Evolutionary conservation across 2,113 vertebrate species (phyloP).

Genomic region (Muntiacus muntjak): DNA sequence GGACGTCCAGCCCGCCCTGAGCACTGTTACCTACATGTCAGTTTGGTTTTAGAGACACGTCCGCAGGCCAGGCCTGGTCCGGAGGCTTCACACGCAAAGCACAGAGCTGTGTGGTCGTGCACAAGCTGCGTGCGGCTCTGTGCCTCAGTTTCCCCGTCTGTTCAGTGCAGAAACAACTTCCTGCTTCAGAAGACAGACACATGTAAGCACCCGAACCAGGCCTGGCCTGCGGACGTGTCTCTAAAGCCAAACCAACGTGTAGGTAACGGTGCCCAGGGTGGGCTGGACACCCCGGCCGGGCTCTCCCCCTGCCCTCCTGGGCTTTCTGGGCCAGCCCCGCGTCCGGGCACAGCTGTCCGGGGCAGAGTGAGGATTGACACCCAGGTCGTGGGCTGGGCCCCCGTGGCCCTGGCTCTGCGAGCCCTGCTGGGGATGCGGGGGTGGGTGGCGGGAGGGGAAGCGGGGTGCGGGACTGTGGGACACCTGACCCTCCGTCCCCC

Average conservation of each 20-base stretch:
- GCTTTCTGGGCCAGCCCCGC: not conserved
- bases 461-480: not conserved
- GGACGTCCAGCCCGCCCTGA: not conserved
- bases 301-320: not conserved
- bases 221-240: not conserved
- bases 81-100: not conserved
- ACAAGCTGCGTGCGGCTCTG: not conserved
- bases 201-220: not conserved
- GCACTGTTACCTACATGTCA: not conserved
- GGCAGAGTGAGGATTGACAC: no score
- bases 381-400: not conserved
- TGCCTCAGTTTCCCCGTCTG: not conserved
- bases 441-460: no score
- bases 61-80: not conserved
- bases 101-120: not conserved
- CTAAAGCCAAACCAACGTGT: not conserved
- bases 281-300: no score
- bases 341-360: not conserved
- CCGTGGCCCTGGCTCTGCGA: no score
- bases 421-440: not conserved
- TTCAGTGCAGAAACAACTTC: not conserved
- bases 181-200: not conserved
- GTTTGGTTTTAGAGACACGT: not conserved
- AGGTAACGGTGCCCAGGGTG: not conserved
- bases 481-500: not conserved